Percentiles rank a stretch among this genome's conserved stretches.
These are phyloP conservation scores for Batillaria attramentaria DNA, from an alignment of 1,140 invertebrate genomes.

Conservation along the genomic window DNA sequence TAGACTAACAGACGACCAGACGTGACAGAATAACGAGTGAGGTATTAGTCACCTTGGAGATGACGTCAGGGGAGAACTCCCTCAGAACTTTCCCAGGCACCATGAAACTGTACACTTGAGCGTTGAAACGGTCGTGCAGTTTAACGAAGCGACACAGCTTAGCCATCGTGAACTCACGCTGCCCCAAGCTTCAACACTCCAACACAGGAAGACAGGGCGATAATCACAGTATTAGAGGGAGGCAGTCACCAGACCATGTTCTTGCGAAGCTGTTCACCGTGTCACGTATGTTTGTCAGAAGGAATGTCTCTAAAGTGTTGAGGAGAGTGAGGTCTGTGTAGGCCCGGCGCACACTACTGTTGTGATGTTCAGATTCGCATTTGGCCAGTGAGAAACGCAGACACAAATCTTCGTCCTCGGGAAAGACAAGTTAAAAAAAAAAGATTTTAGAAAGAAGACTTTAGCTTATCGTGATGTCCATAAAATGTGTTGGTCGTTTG, in stretches of 20 bases:
- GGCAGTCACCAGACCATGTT: not conserved
- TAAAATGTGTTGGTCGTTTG: too few species aligned
- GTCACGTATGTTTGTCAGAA: not conserved
- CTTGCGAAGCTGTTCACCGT: not conserved
- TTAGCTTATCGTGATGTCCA: too few species aligned
- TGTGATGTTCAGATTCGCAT: too few species aligned
- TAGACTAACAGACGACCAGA: not conserved
- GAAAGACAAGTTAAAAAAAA: too few species aligned
- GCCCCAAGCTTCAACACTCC: not conserved
- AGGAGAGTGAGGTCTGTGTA: not conserved
- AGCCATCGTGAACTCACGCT: slow-evolving; percentile 76
- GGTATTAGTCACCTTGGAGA: slow-evolving; percentile 41
- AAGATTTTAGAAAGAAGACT: too few species aligned
- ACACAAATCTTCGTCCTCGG: too few species aligned
- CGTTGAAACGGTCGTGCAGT: slow-evolving; percentile 86
- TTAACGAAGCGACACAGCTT: slow-evolving; percentile 88
- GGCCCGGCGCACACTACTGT: not conserved
- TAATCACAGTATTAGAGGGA: not conserved
- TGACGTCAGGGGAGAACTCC: slow-evolving; percentile 60
- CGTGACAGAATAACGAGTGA: not conserved
- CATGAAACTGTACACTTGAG: slow-evolving; percentile 78
- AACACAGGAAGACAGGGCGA: not conserved
- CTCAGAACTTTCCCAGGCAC: slow-evolving; percentile 58
- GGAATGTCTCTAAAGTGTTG: not conserved
- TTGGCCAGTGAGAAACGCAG: too few species aligned